Conservation (phyloP, 2,888 invertebrate species). For the Drosophila yooni region DNA sequence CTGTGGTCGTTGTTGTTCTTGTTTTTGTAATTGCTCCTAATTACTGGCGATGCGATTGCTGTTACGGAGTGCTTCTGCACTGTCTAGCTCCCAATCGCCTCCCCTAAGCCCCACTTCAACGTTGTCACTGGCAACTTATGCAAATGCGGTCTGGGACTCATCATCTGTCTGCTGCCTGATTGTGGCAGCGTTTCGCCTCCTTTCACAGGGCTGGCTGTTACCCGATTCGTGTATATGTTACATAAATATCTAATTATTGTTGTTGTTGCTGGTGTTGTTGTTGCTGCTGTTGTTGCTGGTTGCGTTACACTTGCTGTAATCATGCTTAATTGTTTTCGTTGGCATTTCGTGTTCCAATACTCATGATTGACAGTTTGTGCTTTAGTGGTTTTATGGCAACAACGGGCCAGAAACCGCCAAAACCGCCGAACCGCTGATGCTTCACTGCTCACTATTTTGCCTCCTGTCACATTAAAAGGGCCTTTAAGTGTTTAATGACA, state of each 20-base stretch:
- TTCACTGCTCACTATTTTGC: conserved; percentile 11
- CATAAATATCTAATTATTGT: conserved; percentile 78
- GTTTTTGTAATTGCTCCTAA: conserved; percentile 74
- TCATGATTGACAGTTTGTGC: conserved; percentile 78
- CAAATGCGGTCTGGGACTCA: conserved; percentile 56
- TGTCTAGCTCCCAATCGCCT: not conserved
- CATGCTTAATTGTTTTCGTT: conserved; percentile 78
- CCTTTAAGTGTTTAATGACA: conserved; percentile 77
- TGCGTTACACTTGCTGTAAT: conserved; percentile 69
- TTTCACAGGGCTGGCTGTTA: conserved; percentile 20
- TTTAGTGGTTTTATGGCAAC: conserved; percentile 68
- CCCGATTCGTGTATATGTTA: conserved; percentile 61
- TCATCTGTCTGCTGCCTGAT: conserved; percentile 49
- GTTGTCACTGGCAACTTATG: conserved; percentile 55
- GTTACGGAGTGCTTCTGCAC: conserved; percentile 5
- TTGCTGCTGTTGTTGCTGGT: conserved; percentile 39
- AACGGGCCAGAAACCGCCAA: conserved; percentile 45
- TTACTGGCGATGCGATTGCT: conserved; percentile 68
- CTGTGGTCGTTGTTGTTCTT: conserved; percentile 26
- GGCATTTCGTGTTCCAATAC: conserved; percentile 69
- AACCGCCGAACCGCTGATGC: conserved; percentile 18
- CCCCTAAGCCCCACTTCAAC: not conserved
- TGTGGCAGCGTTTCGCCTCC: conserved; percentile 34
- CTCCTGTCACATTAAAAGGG: conserved; percentile 46
- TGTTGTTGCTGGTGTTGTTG: conserved; percentile 40